These are phyloP conservation scores for Gymnothorax reevesii DNA, from an alignment of 2,797 vertebrate genomes.

Conservation along the genomic window DNA sequence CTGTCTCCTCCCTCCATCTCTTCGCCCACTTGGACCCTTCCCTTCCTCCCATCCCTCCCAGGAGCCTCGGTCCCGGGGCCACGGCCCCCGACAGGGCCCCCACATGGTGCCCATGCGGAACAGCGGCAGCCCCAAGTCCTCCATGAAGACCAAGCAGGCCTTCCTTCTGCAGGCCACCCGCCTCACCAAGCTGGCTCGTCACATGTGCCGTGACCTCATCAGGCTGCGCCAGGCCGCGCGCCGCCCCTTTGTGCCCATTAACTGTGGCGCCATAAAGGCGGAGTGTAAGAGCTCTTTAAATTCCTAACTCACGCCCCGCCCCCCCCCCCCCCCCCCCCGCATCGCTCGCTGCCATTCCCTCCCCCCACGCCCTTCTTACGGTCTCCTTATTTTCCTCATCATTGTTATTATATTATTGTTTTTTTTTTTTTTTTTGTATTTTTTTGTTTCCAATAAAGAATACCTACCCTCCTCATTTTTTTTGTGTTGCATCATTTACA, in stretches of 20 bases:
- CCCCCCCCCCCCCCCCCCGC: constrained; percentile 53
- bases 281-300: constrained; percentile 99
- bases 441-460: constrained; percentile 95
- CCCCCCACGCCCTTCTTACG: constrained; percentile 67
- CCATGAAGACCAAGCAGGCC: constrained; percentile 95
- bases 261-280: constrained; percentile 99
- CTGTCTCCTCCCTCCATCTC: neutral
- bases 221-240: constrained; percentile 94
- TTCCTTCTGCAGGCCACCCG: constrained; percentile 95
- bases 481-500: constrained; percentile 76
- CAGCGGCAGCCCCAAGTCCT: constrained; percentile 91
- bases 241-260: constrained; percentile 98
- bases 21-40: neutral
- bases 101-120: constrained; percentile 91
- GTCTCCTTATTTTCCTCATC: constrained; percentile 78
- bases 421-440: constrained; percentile 80
- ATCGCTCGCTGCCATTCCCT: constrained; percentile 55
- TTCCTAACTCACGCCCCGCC: constrained; percentile 84
- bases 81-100: constrained; percentile 86
- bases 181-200: constrained; percentile 95
- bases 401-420: constrained; percentile 72
- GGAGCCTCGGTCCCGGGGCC: constrained; percentile 85
- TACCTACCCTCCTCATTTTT: constrained; percentile 86
- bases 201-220: constrained; percentile 97
- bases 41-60: constrained; percentile 45